Evolutionary conservation across 1,140 invertebrate genomes (phyloP).

Genomic region (Nymphalis io): DNA sequence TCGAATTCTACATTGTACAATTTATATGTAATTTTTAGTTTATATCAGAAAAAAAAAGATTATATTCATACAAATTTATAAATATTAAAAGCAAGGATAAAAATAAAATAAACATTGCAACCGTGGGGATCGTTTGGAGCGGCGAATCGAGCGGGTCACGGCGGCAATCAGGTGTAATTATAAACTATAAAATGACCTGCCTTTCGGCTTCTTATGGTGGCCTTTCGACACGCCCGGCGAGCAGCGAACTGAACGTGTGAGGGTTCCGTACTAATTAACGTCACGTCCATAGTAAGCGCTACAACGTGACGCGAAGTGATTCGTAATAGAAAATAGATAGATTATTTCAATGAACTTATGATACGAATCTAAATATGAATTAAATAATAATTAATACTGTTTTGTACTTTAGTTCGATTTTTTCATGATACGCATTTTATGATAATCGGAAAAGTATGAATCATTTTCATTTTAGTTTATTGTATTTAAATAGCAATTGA

Average conservation of each 20-base stretch:
- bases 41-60: too few species aligned
- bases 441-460: too few species aligned
- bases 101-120: constrained; percentile 57
- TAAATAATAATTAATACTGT: too few species aligned
- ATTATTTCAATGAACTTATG: not conserved
- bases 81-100: constrained; percentile 36
- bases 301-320: constrained; percentile 4
- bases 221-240: constrained; percentile 61
- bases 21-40: not conserved
- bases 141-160: constrained; percentile 57
- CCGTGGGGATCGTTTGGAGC: constrained; percentile 27
- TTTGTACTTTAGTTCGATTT: too few species aligned
- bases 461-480: too few species aligned
- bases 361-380: too few species aligned
- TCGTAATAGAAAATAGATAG: constrained; percentile 1
- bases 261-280: constrained; percentile 50
- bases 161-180: constrained; percentile 70
- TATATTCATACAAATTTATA: constrained; percentile 8
- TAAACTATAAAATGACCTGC: constrained; percentile 72
- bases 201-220: constrained; percentile 71
- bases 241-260: not conserved
- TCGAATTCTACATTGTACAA: too few species aligned
- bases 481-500: too few species aligned
- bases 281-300: not conserved
- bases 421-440: too few species aligned